Evolutionary conservation across 2,797 vertebrate genomes (phyloP).

Genomic region (Ctenochaetus hawaiiensis): DNA sequence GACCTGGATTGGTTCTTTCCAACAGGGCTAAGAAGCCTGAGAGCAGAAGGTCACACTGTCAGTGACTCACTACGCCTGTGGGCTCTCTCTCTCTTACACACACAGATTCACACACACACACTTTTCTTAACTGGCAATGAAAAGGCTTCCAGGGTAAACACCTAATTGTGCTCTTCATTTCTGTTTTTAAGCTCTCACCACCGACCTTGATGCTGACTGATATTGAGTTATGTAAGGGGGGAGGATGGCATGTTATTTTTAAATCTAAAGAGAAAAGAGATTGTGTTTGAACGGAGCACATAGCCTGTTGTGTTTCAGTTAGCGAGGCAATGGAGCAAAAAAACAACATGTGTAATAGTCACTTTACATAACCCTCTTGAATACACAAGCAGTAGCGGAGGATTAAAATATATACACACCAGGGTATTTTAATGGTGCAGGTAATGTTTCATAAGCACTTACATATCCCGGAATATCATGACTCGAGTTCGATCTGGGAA

Average conservation of each 20-base stretch:
- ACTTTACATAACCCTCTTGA: slow-evolving; percentile 75
- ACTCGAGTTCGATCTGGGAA: slow-evolving; percentile 21
- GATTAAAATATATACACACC: slow-evolving; percentile 64
- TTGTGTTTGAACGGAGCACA: slow-evolving; percentile 62
- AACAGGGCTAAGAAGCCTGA: slow-evolving; percentile 58
- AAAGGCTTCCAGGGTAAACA: slow-evolving; percentile 77
- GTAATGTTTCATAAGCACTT: slow-evolving; percentile 66
- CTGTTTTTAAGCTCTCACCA: slow-evolving; percentile 67
- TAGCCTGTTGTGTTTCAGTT: slow-evolving; percentile 68
- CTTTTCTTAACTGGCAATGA: slow-evolving; percentile 51
- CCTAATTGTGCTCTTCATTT: slow-evolving; percentile 73
- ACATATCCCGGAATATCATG: slow-evolving; percentile 60
- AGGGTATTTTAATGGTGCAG: slow-evolving; percentile 59
- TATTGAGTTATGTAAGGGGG: slow-evolving; percentile 74
- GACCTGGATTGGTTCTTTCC: slow-evolving; percentile 71
- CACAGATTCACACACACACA: slow-evolving; percentile 18
- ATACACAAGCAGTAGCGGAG: slow-evolving; percentile 43
- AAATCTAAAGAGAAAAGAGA: slow-evolving; percentile 67
- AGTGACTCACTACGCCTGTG: slow-evolving; percentile 65
- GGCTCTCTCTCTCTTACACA: slow-evolving; percentile 36
- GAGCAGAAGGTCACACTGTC: slow-evolving; percentile 82
- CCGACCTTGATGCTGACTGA: slow-evolving; percentile 75
- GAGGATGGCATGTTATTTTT: slow-evolving; percentile 74
- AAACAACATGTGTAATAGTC: slow-evolving; percentile 62
- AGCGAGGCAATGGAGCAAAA: slow-evolving; percentile 49